phyloP scores from a whole-genome alignment of 2,113 vertebrate genomes.

The Grantiella picta region DNA sequence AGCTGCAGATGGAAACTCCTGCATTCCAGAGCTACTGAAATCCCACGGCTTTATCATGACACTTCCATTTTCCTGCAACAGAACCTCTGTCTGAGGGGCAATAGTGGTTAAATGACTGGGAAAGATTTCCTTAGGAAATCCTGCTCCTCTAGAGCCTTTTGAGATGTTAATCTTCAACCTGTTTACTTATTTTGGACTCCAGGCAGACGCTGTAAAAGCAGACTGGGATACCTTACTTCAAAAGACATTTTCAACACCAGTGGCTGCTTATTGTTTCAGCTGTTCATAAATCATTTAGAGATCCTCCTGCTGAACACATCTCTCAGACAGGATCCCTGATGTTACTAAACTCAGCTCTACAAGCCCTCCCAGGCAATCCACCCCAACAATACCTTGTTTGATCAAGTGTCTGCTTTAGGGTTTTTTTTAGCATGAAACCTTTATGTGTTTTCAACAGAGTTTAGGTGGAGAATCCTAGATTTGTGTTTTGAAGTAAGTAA shows the following conservation, averaged over 20 bases:
- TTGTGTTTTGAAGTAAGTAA: background rate
- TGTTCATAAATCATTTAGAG: conserved; percentile 69
- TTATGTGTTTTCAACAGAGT: background rate
- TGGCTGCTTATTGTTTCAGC: conserved; percentile 60
- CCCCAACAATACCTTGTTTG: conserved; percentile 45
- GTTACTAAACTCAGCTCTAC: conserved; percentile 38
- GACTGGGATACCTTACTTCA: conserved; percentile 41
- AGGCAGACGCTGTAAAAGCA: background rate
- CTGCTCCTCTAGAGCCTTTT: background rate
- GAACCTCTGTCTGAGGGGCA: conserved; percentile 7
- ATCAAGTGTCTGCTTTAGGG: conserved; percentile 16
- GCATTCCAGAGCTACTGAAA: background rate
- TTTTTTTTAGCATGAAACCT: conserved; percentile 1
- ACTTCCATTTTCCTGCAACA: background rate
- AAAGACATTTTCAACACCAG: conserved; percentile 54
- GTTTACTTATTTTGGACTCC: conserved; percentile 42
- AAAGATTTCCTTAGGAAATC: conserved; percentile 38
- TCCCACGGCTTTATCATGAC: background rate
- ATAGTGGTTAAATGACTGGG: background rate
- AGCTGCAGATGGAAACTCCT: background rate
- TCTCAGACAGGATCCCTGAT: conserved; percentile 47
- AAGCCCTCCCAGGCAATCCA: conserved; percentile 38
- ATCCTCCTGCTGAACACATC: conserved; percentile 47
- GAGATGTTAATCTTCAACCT: conserved; percentile 43
- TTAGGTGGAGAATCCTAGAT: background rate